Base-by-base conservation (phyloP, 2,888 invertebrate genomes). In the Galerucella pusilla region DNA sequence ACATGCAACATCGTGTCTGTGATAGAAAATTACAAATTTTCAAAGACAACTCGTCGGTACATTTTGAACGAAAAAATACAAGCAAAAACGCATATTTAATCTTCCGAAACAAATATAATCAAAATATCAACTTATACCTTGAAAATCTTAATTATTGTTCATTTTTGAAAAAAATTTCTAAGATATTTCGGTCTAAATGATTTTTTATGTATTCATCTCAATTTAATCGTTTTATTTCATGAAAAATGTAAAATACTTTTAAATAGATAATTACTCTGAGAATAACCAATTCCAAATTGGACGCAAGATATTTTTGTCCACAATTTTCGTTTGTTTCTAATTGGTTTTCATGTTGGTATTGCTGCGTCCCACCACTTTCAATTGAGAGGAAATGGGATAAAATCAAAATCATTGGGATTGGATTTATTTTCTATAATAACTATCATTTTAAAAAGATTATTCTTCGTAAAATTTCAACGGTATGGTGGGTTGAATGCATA, bases 1-100 rank as follows among this genome's bases (percentile, higher is more conserved):
- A 65, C 68, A 25, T 66, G n/a, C 49, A 71, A 71, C 71, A 71
- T 46, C 64, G 45, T 70, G 64, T 71, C 71, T 71, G 71, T 71
- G 71, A 71, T 71, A 70, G 42, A 63, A 71, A 71, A 42, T 52
- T 28, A 20, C 7, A 14, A 52, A 14, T 54, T 57, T 71, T 71
- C 14, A 45, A 71, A 54, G 64, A 65, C 45, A 63, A 70, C 70
- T 63, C n/a, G 54, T 59, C 45, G 9, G 11, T 42, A 68, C 20
- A 59, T 59, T 68, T 68, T 45, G 4, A 35, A 35, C 35, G 7
- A 35, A 7, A 35, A 35, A n/a, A n/a, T n/a, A n/a, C 5, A 28
- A 28, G 1, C 3, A 28, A 28, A 28, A 28, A 28, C 28, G 5
- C 5, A 28, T n/a, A 28, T 28, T 28, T 28, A 28, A 28, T 28